Percentiles rank a stretch among this genome's conserved stretches.
phyloP scores from a whole-genome alignment of 2,797 vertebrate genomes.

The Cuculus canorus region DNA sequence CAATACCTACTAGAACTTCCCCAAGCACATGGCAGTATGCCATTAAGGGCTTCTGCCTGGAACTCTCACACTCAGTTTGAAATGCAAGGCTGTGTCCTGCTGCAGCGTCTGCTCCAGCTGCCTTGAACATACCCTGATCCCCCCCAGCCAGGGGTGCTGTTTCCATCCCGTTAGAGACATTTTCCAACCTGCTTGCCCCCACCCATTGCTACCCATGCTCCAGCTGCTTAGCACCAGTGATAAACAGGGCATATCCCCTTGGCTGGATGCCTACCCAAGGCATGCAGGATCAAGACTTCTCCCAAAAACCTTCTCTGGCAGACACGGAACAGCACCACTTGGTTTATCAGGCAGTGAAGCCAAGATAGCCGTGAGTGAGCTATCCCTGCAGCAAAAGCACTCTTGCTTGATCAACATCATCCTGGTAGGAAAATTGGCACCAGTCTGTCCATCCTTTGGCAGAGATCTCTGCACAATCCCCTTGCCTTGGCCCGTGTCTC shows the following conservation, averaged over 20 bases:
- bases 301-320: not conserved
- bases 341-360: not conserved
- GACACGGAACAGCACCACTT: not conserved
- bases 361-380: no score
- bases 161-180: accelerated
- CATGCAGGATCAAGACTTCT: constrained; percentile 24
- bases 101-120: not conserved
- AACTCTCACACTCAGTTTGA: not conserved
- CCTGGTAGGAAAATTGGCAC: not conserved
- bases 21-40: accelerated
- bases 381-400: not conserved
- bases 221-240: not conserved
- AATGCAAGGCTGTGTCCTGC: not conserved
- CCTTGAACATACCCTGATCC: not conserved
- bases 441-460: not conserved
- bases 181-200: not conserved
- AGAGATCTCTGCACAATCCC: not conserved
- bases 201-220: not conserved
- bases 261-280: not conserved
- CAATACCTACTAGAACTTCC: not conserved
- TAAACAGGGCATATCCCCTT: constrained; percentile 5
- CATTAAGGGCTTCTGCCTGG: not conserved
- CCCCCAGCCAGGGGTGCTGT: accelerated
- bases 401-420: not conserved
- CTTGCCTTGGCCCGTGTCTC: not conserved